These are phyloP conservation scores for Gari tellinella DNA, from an alignment of 2,888 invertebrate species.

Conservation along the genomic window DNA sequence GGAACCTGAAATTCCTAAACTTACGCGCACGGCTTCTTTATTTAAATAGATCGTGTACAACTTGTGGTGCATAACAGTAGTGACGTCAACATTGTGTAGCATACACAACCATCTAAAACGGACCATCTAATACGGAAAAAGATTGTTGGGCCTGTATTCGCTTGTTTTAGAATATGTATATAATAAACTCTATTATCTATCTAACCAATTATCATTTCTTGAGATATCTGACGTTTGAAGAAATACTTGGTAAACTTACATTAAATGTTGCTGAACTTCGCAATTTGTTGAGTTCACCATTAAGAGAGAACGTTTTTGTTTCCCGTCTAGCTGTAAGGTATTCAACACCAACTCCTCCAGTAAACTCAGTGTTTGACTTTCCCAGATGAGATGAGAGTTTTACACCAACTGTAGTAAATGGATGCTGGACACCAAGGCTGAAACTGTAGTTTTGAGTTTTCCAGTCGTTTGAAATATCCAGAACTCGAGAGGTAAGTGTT, in stretches of 20 bases:
- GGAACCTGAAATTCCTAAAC: no score
- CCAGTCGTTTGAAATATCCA: conserved; percentile 60
- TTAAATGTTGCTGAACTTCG: conserved; percentile 61
- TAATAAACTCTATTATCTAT: no score
- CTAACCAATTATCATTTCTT: no score
- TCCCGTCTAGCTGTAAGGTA: conserved; percentile 67
- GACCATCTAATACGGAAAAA: no score
- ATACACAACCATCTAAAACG: no score
- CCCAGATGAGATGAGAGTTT: conserved; percentile 63
- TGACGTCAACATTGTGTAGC: no score
- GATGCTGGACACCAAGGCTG: conserved; percentile 68
- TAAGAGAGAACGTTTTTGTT: conserved; percentile 63
- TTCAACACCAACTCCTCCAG: conserved; percentile 62
- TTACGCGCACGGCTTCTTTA: no score
- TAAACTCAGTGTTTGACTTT: conserved; percentile 52
- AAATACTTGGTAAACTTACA: conserved; percentile 61
- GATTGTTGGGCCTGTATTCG: no score
- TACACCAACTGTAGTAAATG: conserved; percentile 71
- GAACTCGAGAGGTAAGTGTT: conserved; percentile 63
- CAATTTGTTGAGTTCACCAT: conserved; percentile 63
- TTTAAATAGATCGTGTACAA: no score
- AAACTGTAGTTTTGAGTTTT: conserved; percentile 68
- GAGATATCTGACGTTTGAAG: no score
- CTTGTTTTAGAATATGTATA: no score
- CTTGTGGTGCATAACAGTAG: no score